Percentiles rank a stretch among this genome's conserved stretches.
These are phyloP conservation scores for Gambusia affinis DNA, from an alignment of 2,113 vertebrate genomes.

Conservation along the genomic window DNA sequence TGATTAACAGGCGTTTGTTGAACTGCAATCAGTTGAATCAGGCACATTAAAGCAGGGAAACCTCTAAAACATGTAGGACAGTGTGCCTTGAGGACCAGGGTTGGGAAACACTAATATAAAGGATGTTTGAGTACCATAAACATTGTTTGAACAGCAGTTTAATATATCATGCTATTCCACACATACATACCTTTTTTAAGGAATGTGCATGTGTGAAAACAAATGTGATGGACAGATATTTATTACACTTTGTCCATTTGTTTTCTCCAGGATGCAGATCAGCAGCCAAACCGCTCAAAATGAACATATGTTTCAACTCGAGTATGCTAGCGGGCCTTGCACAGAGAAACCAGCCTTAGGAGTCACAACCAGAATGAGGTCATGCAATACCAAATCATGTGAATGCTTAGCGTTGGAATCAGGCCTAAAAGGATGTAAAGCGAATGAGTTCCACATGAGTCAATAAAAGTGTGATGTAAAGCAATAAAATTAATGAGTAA, in stretches of 20 bases:
- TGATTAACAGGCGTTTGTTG: too few species aligned
- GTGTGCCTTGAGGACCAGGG: too few species aligned
- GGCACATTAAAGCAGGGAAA: too few species aligned
- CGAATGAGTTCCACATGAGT: conserved; percentile 53
- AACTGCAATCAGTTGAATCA: too few species aligned
- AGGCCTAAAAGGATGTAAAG: conserved; percentile 12
- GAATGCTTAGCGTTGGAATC: conserved; percentile 42
- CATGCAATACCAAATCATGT: conserved; percentile 44
- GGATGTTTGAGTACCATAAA: too few species aligned
- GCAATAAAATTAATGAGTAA: conserved; percentile 38
- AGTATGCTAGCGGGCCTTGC: conserved; percentile 11
- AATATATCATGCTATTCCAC: background rate
- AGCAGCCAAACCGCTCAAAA: background rate
- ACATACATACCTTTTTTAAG: background rate
- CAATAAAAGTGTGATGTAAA: conserved; percentile 44
- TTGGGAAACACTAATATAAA: too few species aligned
- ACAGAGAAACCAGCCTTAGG: conserved; percentile 27
- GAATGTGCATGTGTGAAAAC: background rate
- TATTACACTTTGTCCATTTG: background rate
- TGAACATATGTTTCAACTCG: background rate
- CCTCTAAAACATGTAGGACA: too few species aligned
- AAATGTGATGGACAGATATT: background rate
- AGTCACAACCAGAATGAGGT: conserved; percentile 45
- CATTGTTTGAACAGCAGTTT: too few species aligned
- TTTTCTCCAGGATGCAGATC: background rate